phyloP scores from a whole-genome alignment of 2,888 invertebrate genomes.

The Thera britannica region DNA sequence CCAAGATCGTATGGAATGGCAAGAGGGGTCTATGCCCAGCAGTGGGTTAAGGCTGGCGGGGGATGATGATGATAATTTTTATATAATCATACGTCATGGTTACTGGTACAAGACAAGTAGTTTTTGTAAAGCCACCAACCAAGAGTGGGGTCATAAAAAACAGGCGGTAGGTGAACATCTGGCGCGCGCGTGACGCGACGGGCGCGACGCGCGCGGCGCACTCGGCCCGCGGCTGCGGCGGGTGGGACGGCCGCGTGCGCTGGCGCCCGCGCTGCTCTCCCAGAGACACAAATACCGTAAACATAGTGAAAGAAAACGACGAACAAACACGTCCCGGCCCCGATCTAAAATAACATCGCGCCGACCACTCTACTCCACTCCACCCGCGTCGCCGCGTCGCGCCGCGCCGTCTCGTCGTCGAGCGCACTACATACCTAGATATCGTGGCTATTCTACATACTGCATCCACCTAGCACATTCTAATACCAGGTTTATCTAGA shows the following conservation, averaged over 20 bases:
- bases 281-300: slow-evolving; percentile 52
- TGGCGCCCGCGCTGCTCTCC: slow-evolving; percentile 24
- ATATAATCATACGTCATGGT: slow-evolving; percentile 8
- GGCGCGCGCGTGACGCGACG: slow-evolving; percentile 24
- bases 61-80: not conserved
- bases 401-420: not conserved
- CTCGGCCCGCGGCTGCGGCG: too few relatives aligned
- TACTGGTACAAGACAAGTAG: not conserved
- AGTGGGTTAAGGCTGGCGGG: too few relatives aligned
- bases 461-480: slow-evolving; percentile 1
- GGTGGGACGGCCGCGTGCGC: not conserved
- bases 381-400: slow-evolving; percentile 30
- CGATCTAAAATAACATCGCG: slow-evolving; percentile 70
- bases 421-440: slow-evolving; percentile 50
- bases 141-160: slow-evolving; percentile 23
- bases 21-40: too few relatives aligned
- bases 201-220: slow-evolving; percentile 2
- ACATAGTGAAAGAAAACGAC: slow-evolving; percentile 57
- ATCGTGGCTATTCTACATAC: slow-evolving; percentile 46
- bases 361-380: slow-evolving; percentile 36
- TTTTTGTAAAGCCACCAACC: not conserved
- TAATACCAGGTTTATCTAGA: slow-evolving; percentile 1
- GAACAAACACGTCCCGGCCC: slow-evolving; percentile 59
- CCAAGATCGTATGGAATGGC: too few relatives aligned
- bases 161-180: slow-evolving; percentile 32